A percentile compares a stretch with the other conserved stretches of the same genome.
These are phyloP conservation scores for Platichthys stellatus DNA, from an alignment of 2,113 vertebrate genomes.

Conservation along the genomic window DNA sequence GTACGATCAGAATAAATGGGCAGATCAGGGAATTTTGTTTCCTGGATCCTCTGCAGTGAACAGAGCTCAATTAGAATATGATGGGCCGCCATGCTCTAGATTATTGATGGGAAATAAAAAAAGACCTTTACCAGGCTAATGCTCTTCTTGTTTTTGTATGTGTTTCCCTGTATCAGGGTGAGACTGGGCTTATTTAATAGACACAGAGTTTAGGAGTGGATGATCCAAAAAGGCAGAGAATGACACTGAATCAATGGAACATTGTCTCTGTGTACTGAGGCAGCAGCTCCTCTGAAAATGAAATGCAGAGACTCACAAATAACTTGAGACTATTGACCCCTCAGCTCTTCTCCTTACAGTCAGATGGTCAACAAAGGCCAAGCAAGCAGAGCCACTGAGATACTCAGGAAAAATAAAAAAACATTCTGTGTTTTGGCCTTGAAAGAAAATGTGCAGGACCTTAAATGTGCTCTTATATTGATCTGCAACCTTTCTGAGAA, in stretches of 20 bases:
- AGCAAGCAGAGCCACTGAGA: background rate
- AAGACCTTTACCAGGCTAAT: too few species aligned
- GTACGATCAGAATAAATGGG: too few species aligned
- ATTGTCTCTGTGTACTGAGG: background rate
- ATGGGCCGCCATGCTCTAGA: too few species aligned
- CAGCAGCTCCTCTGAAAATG: background rate
- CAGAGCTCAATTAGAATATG: too few species aligned
- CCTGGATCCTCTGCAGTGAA: too few species aligned
- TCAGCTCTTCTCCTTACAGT: background rate
- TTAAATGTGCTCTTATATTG: slow-evolving; percentile 1
- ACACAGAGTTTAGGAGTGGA: background rate
- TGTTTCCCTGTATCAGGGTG: too few species aligned
- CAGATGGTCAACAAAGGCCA: background rate
- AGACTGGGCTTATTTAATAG: background rate
- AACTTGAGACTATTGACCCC: background rate
- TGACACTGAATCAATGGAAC: background rate
- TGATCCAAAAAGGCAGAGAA: background rate
- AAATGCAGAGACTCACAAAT: background rate
- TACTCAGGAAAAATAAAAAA: background rate
- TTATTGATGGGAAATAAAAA: too few species aligned
- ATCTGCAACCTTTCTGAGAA: background rate
- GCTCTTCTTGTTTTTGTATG: too few species aligned
- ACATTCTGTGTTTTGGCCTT: background rate
- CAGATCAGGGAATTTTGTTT: too few species aligned
- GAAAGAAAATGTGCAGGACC: background rate